Percentiles rank a stretch among this genome's conserved stretches.
Evolutionary conservation across 2,888 invertebrate genomes (phyloP).

Genomic region (Belgica antarctica): DNA sequence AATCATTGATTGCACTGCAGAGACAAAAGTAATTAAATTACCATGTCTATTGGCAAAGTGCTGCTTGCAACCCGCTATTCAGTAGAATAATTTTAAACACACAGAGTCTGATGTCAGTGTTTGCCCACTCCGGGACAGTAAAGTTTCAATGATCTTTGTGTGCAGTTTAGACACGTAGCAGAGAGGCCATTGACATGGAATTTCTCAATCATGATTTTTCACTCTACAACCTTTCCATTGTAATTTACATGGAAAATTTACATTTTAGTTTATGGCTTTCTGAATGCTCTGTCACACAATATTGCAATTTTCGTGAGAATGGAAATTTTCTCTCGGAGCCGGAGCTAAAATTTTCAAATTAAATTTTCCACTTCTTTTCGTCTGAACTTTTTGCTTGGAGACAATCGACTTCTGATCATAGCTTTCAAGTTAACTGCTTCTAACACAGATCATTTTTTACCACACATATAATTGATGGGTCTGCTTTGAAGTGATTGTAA

Average conservation of each 20-base stretch:
- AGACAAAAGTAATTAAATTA: too few species aligned
- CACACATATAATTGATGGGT: not conserved
- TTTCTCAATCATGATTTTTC: conserved; percentile 42
- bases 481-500: not conserved
- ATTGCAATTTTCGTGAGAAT: conserved; percentile 31
- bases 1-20: too few species aligned
- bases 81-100: too few species aligned
- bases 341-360: not conserved
- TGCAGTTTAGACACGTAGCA: not conserved
- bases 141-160: not conserved
- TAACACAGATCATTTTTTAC: not conserved
- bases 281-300: conserved; percentile 31
- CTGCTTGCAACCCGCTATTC: too few species aligned
- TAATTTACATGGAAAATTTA: conserved; percentile 35
- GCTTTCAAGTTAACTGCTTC: not conserved
- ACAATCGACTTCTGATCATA: not conserved
- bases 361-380: not conserved
- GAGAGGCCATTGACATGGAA: conserved; percentile 30
- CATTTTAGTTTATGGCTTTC: conserved; percentile 18
- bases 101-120: not conserved
- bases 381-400: not conserved
- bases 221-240: conserved; percentile 8
- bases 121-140: not conserved
- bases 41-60: too few species aligned
- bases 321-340: not conserved